phyloP scores from a whole-genome alignment of 1,140 invertebrate species.

The Bactericera cockerelli region DNA sequence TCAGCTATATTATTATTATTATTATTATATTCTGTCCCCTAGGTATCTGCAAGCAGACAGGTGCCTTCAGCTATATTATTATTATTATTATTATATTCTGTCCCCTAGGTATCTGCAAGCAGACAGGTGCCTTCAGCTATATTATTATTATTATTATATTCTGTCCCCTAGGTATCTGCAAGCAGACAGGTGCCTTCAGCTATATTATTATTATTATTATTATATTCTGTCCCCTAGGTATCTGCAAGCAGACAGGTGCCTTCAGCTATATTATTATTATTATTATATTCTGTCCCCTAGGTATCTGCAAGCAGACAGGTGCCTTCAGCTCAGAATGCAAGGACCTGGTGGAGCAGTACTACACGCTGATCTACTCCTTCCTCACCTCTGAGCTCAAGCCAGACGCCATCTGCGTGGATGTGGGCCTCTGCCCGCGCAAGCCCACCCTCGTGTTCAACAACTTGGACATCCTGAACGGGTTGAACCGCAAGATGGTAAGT shows the following conservation, averaged over 20 bases:
- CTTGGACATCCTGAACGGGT: slow-evolving; percentile 2
- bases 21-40: too few relatives aligned
- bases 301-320: slow-evolving; percentile 62
- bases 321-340: slow-evolving; percentile 39
- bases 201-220: too few relatives aligned
- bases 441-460: slow-evolving; percentile 19
- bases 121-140: slow-evolving; percentile 45
- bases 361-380: slow-evolving; percentile 50
- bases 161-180: too few relatives aligned
- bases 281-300: slow-evolving; percentile 52
- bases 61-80: too few relatives aligned
- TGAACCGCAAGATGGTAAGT: too few relatives aligned
- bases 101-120: slow-evolving; percentile 65
- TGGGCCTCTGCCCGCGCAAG: slow-evolving; percentile 46
- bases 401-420: slow-evolving; percentile 46
- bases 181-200: too few relatives aligned
- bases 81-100: too few relatives aligned
- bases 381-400: slow-evolving; percentile 51
- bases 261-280: slow-evolving; percentile 49
- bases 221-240: too few relatives aligned
- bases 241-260: too few relatives aligned
- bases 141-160: too few relatives aligned
- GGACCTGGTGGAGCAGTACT: slow-evolving; percentile 60
- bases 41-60: too few relatives aligned
- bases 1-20: too few relatives aligned